Evolutionary conservation across 2,797 vertebrate species (phyloP).

Genomic region (Orientallactaga sibirica): DNA sequence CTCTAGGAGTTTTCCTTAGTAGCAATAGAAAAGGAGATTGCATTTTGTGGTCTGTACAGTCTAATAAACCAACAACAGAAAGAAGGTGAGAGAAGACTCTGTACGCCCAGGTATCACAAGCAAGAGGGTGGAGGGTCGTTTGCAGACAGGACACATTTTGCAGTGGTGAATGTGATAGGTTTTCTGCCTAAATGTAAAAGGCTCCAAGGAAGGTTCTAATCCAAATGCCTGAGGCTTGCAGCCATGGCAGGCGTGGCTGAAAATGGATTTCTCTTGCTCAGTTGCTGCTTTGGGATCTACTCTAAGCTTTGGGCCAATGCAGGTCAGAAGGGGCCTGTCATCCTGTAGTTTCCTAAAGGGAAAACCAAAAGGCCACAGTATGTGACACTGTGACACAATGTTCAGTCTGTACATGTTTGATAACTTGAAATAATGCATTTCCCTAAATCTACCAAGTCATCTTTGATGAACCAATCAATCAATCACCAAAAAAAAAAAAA

Average conservation of each 20-base stretch:
- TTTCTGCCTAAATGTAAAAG: conserved; percentile 87
- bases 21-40: conserved; percentile 99
- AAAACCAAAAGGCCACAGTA: conserved; percentile 92
- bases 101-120: conserved; percentile 87
- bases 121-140: conserved; percentile 89
- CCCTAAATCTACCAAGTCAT: conserved; percentile 88
- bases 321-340: conserved; percentile 85
- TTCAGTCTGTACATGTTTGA: conserved; percentile 89
- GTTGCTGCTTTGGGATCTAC: conserved; percentile 85
- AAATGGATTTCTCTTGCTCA: conserved; percentile 86
- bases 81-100: conserved; percentile 86
- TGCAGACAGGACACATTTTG: conserved; percentile 90
- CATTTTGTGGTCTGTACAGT: conserved; percentile 98
- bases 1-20: conserved; percentile 65
- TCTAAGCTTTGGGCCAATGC: conserved; percentile 86
- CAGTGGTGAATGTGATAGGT: conserved; percentile 61
- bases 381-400: conserved; percentile 89
- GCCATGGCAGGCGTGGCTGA: conserved; percentile 86
- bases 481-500: neutral
- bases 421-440: conserved; percentile 94
- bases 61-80: conserved; percentile 94
- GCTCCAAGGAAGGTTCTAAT: conserved; percentile 88
- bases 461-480: conserved; percentile 83
- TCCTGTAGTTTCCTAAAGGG: conserved; percentile 91
- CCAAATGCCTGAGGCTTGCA: conserved; percentile 90